A percentile compares a stretch with the other conserved stretches of the same genome.
Conservation (phyloP, 2,113 vertebrate species). For the Lophotis ruficrista region DNA sequence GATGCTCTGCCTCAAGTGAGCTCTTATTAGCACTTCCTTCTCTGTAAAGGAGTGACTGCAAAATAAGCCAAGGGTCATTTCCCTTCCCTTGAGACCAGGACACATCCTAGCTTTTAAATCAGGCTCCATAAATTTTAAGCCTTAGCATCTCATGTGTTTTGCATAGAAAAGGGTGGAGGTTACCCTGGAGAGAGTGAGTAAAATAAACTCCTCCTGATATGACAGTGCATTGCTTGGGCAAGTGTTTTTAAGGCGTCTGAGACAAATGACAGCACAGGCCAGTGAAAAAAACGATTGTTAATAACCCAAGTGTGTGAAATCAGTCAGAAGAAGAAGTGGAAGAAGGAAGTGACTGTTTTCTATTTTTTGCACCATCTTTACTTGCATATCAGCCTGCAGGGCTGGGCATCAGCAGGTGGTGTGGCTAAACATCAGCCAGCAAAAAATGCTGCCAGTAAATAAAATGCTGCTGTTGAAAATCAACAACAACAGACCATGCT, state of each 20-base stretch:
- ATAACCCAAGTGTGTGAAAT: background rate
- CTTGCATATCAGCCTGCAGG: background rate
- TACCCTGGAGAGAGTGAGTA: background rate
- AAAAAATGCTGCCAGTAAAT: background rate
- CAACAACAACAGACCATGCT: background rate
- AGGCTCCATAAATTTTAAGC: conserved; percentile 32
- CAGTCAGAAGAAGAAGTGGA: background rate
- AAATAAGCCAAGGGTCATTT: conserved; percentile 62
- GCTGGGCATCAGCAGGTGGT: background rate
- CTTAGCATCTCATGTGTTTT: background rate
- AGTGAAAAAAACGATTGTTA: background rate
- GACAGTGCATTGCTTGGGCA: background rate
- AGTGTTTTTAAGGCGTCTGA: background rate
- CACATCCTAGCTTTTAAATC: conserved; percentile 41
- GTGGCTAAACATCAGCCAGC: background rate
- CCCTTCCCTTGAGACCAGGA: conserved; percentile 43
- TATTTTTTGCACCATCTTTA: background rate
- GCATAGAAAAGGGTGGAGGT: background rate
- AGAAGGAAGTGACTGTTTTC: background rate
- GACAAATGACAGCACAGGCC: background rate
- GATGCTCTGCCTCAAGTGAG: conserved; percentile 34
- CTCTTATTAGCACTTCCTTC: conserved; percentile 34
- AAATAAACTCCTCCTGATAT: conserved; percentile 6
- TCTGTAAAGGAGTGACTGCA: conserved; percentile 52
- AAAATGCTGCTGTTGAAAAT: background rate